Evolutionary conservation across 35 echinoderm and acorn worm genomes (phyloP).

Genomic region (Acanthaster planci): DNA sequence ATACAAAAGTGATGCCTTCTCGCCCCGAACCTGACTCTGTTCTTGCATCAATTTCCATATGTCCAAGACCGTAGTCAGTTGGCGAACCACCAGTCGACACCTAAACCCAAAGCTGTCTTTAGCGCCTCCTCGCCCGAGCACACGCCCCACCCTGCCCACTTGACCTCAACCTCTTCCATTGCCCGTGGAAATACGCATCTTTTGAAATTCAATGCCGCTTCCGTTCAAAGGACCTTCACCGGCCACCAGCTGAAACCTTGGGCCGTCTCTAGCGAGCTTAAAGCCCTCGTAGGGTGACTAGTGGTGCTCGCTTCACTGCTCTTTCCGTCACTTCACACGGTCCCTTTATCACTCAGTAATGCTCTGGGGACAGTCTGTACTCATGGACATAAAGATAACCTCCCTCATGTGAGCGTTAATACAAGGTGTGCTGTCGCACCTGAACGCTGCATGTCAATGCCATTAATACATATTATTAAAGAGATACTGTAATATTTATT

Average conservation of each 20-base stretch:
- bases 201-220: no score
- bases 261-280: constrained; percentile 18
- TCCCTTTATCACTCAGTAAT: constrained; percentile 11
- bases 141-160: no score
- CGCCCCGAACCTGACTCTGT: no score
- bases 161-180: not conserved
- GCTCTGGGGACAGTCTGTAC: not conserved
- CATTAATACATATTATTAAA: not conserved
- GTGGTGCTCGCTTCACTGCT: not conserved
- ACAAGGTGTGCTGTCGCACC: constrained; percentile 14
- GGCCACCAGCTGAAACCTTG: not conserved
- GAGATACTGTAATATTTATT: no score
- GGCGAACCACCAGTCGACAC: no score
- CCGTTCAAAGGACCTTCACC: no score
- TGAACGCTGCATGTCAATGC: not conserved
- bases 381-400: not conserved
- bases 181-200: no score
- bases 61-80: no score
- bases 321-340: not conserved
- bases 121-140: no score
- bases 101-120: no score
- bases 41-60: no score
- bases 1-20: no score
- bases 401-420: not conserved
- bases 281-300: not conserved